Conservation (phyloP, 2,797 vertebrate genomes). For the Chaenodraco wilsoni region DNA sequence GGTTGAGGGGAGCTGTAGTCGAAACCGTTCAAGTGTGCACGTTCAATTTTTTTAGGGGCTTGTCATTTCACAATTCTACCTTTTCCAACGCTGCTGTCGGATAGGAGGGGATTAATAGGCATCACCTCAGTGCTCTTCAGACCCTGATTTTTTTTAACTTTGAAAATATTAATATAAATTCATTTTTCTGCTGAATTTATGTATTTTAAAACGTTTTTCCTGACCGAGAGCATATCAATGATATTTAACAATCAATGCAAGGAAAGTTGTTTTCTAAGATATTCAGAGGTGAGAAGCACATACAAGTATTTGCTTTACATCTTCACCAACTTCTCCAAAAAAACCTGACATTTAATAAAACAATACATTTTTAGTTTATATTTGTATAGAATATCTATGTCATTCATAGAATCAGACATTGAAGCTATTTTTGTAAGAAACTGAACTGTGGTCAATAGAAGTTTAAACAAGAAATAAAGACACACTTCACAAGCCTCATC, state of each 20-base stretch:
- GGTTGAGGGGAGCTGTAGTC: conserved; percentile 81
- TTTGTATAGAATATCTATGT: not conserved
- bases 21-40: conserved; percentile 82
- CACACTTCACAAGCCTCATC: not conserved
- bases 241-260: conserved; percentile 60
- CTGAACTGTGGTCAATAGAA: not conserved
- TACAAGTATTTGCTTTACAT: conserved; percentile 20
- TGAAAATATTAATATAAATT: conserved; percentile 79
- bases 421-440: not conserved
- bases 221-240: conserved; percentile 56
- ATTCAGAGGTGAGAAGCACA: conserved; percentile 25
- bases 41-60: conserved; percentile 81
- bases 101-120: conserved; percentile 80
- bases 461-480: not conserved
- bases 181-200: conserved; percentile 72
- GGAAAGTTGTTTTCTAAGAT: conserved; percentile 35
- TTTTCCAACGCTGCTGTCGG: conserved; percentile 78
- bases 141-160: conserved; percentile 60
- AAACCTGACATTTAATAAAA: not conserved
- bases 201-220: conserved; percentile 69
- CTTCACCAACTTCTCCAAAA: conserved; percentile 5
- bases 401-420: not conserved
- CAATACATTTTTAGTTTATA: not conserved
- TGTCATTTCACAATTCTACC: conserved; percentile 81
- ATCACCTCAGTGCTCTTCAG: conserved; percentile 79